phyloP scores from a whole-genome alignment of 2,797 vertebrate species.

The Eulemur coronatus region DNA sequence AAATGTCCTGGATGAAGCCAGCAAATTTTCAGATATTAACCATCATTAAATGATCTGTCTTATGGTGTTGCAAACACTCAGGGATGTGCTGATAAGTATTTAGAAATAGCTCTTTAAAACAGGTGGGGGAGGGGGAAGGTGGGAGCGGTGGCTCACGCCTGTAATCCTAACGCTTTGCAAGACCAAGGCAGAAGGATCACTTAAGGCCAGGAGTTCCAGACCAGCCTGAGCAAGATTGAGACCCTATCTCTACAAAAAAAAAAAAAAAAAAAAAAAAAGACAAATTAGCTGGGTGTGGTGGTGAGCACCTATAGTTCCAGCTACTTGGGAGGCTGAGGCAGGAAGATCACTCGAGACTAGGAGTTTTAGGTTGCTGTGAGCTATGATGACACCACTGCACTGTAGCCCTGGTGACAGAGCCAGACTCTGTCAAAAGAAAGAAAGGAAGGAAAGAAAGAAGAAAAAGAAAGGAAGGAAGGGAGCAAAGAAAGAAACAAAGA shows the following conservation, averaged over 20 bases:
- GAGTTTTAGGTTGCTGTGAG: neutral
- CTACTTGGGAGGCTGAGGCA: neutral
- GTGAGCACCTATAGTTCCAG: neutral
- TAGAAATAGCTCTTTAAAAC: neutral
- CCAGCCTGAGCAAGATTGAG: neutral
- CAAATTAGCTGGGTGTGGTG: neutral
- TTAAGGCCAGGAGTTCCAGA: neutral
- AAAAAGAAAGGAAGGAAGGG: too few species aligned
- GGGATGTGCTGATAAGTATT: neutral
- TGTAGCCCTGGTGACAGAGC: neutral
- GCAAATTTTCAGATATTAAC: neutral
- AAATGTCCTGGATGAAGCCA: neutral
- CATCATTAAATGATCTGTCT: neutral
- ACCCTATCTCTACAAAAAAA: neutral
- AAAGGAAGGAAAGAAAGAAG: neutral
- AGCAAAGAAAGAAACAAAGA: neutral
- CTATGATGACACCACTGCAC: neutral
- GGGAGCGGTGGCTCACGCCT: neutral
- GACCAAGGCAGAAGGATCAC: neutral
- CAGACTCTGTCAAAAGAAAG: too few species aligned
- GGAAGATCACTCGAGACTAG: neutral
- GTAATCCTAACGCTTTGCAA: neutral
- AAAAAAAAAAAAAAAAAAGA: neutral
- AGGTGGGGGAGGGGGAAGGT: fast-evolving
- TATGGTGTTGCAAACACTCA: neutral